These are phyloP conservation scores for Panopea generosa DNA, from an alignment of 2,888 invertebrate species.

Conservation along the genomic window DNA sequence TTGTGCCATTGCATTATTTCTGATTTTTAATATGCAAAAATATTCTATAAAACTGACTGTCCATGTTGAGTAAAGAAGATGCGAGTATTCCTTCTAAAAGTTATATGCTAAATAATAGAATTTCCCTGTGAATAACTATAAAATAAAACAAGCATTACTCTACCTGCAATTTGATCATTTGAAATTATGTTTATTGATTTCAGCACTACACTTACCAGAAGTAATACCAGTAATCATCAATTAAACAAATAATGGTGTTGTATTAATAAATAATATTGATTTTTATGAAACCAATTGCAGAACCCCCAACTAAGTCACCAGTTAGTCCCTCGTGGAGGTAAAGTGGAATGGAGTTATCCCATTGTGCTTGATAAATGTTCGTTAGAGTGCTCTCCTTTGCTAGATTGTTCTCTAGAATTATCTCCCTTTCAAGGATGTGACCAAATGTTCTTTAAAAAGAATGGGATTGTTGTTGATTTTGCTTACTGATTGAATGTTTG, in stretches of 20 bases:
- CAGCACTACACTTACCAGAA: constrained; percentile 3
- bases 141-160: no score
- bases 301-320: constrained; percentile 21
- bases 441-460: not conserved
- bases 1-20: no score
- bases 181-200: not conserved
- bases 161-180: no score
- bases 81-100: no score
- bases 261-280: no score
- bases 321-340: constrained; percentile 58
- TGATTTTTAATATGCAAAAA: no score
- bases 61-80: no score
- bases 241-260: no score
- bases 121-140: no score
- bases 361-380: constrained; percentile 20
- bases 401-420: not conserved
- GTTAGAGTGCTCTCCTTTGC: not conserved
- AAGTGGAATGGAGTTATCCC: constrained; percentile 51
- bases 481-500: not conserved
- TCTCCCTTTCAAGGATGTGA: no score
- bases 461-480: not conserved
- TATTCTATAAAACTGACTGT: no score
- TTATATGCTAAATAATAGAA: no score
- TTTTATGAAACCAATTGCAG: constrained; percentile 26
- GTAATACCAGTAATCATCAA: constrained; percentile 12